Evolutionary conservation across 2,797 vertebrate genomes (phyloP).

Genomic region (Eupleurogrammus muticus): DNA sequence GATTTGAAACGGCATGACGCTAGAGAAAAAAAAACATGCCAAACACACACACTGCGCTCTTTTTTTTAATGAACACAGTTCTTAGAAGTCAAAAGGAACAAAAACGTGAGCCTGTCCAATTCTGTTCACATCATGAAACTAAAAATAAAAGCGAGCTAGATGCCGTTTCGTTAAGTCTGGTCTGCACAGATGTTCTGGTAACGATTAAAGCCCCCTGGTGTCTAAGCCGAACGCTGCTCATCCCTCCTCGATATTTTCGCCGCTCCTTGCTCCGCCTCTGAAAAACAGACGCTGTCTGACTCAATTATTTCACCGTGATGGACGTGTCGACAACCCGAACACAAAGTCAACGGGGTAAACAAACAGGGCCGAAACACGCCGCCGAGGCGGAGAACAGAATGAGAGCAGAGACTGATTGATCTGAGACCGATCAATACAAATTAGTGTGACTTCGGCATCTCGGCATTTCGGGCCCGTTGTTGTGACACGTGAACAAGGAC

Average conservation of each 20-base stretch:
- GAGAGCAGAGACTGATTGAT: conserved; percentile 38
- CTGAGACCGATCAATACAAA: conserved; percentile 32
- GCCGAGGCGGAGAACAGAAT: conserved; percentile 14
- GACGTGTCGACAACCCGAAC: conserved; percentile 53
- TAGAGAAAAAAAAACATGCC: conserved; percentile 64
- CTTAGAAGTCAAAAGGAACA: conserved; percentile 25
- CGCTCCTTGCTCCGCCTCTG: conserved; percentile 33
- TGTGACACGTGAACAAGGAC: neutral
- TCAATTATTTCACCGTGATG: conserved; percentile 40
- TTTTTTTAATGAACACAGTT: conserved; percentile 2
- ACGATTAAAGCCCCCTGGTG: conserved; percentile 30
- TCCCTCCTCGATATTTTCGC: conserved; percentile 19
- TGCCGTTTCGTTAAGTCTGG: conserved; percentile 23
- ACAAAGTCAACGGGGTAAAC: conserved; percentile 54
- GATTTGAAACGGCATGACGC: conserved; percentile 58
- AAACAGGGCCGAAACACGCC: conserved; percentile 30
- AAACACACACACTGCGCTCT: neutral
- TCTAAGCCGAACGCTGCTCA: conserved; percentile 21
- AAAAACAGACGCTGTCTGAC: conserved; percentile 53
- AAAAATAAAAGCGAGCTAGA: conserved; percentile 27
- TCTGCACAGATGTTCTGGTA: conserved; percentile 29
- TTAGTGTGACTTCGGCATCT: neutral
- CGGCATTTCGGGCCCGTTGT: conserved; percentile 2
- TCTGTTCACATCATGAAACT: conserved; percentile 8
- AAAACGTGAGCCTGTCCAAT: conserved; percentile 4